phyloP scores from a whole-genome alignment of 1,140 invertebrate genomes.

The Gonioctena quinquepunctata region DNA sequence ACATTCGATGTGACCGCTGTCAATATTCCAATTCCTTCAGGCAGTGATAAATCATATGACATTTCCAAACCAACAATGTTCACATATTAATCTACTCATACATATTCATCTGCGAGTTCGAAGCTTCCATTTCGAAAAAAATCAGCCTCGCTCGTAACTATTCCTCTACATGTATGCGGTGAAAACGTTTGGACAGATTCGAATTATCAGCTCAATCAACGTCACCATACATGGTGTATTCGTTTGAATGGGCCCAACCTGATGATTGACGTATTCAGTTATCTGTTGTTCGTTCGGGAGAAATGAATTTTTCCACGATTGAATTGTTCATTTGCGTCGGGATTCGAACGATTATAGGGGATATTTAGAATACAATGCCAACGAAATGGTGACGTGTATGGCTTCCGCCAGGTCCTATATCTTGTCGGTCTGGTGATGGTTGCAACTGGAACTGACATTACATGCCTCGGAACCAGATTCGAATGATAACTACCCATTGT shows the following conservation, averaged over 20 bases:
- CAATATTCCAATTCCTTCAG: too few relatives aligned
- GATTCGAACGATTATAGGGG: not conserved
- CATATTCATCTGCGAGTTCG: too few relatives aligned
- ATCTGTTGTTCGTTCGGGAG: not conserved
- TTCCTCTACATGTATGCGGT: not conserved
- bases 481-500: too few relatives aligned
- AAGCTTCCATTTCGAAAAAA: too few relatives aligned
- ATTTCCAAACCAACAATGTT: too few relatives aligned
- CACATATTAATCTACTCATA: too few relatives aligned
- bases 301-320: not conserved
- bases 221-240: not conserved
- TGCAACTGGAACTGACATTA: too few relatives aligned
- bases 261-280: not conserved
- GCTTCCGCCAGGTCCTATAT: not conserved
- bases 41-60: too few relatives aligned
- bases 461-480: too few relatives aligned
- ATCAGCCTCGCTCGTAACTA: not conserved
- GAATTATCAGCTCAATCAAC: not conserved
- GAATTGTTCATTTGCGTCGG: not conserved
- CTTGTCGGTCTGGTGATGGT: too few relatives aligned
- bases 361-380: not conserved
- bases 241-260: not conserved
- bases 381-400: not conserved
- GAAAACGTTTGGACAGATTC: not conserved
- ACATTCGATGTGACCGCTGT: too few relatives aligned